phyloP scores from a whole-genome alignment of 2,113 vertebrate genomes.

The Triplophysa tibetana region DNA sequence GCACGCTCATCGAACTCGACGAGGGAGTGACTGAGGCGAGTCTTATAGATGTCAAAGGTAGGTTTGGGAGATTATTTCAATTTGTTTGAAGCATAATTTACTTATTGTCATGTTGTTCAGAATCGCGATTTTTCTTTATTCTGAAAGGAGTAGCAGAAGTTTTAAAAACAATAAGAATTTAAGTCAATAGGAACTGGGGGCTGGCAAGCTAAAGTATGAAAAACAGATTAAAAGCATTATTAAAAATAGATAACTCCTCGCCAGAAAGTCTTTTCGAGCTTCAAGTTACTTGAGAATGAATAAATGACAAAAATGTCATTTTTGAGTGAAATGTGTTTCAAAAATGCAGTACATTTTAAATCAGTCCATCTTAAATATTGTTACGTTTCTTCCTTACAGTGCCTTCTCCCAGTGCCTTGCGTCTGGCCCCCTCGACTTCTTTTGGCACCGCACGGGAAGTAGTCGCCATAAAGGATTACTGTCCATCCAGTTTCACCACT shows the following conservation, averaged over 20 bases:
- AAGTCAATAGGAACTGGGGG: too few species aligned
- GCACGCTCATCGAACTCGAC: constrained; percentile 86
- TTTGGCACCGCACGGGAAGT: constrained; percentile 90
- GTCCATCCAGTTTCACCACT: constrained; percentile 92
- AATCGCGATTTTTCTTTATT: too few species aligned
- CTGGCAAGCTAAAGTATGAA: too few species aligned
- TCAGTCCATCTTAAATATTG: background rate
- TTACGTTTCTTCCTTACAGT: constrained; percentile 72
- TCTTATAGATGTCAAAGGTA: constrained; percentile 91
- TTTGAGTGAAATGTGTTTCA: background rate
- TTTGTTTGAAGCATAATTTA: background rate
- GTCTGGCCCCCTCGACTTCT: constrained; percentile 79
- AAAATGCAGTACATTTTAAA: background rate
- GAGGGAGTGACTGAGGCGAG: constrained; percentile 78
- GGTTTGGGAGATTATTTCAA: constrained; percentile 29
- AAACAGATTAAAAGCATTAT: background rate
- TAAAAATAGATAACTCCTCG: too few species aligned
- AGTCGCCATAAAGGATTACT: constrained; percentile 93
- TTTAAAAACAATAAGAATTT: too few species aligned
- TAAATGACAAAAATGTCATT: background rate
- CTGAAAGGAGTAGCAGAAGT: too few species aligned
- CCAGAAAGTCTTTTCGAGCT: too few species aligned
- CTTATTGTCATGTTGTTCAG: background rate
- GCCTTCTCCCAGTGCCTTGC: constrained; percentile 97
- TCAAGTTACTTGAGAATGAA: too few species aligned